Conservation (phyloP, 1,140 invertebrate genomes). For the Trinorchestia longiramus region DNA sequence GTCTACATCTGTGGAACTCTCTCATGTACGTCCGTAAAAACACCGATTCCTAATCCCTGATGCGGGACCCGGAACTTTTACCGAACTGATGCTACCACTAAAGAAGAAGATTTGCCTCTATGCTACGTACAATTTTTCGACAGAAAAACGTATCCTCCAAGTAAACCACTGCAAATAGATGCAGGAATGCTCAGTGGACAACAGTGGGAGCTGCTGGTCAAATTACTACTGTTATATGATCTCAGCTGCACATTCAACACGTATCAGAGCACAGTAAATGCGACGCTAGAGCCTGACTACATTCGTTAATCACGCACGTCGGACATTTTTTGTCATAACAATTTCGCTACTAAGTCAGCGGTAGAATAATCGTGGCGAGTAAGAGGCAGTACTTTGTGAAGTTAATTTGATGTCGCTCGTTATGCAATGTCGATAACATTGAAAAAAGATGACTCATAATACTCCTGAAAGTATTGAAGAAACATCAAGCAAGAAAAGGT, state of each 20-base stretch:
- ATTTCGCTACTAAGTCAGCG: not conserved
- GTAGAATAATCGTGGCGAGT: not conserved
- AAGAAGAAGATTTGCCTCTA: not conserved
- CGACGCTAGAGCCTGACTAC: not conserved
- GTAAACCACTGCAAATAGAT: not conserved
- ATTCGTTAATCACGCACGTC: not conserved
- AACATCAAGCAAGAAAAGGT: not conserved
- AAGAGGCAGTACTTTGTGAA: not conserved
- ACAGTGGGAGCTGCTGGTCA: not conserved
- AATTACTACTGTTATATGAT: not conserved
- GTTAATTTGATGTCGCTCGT: not conserved
- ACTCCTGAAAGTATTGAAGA: too few species aligned
- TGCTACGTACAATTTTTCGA: not conserved
- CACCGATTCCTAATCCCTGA: not conserved
- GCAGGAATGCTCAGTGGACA: not conserved
- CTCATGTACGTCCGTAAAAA: not conserved
- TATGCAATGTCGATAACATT: not conserved
- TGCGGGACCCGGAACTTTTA: not conserved
- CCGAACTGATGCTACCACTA: not conserved
- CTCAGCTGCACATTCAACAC: not conserved
- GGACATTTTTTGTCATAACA: not conserved
- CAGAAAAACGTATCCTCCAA: not conserved
- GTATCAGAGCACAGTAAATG: not conserved
- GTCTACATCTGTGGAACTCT: not conserved
- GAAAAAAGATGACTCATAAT: not conserved